A percentile compares a stretch with the other conserved stretches of the same genome.
These are phyloP conservation scores for Oreochromis niloticus DNA, from an alignment of 2,113 vertebrate species.

Conservation along the genomic window DNA sequence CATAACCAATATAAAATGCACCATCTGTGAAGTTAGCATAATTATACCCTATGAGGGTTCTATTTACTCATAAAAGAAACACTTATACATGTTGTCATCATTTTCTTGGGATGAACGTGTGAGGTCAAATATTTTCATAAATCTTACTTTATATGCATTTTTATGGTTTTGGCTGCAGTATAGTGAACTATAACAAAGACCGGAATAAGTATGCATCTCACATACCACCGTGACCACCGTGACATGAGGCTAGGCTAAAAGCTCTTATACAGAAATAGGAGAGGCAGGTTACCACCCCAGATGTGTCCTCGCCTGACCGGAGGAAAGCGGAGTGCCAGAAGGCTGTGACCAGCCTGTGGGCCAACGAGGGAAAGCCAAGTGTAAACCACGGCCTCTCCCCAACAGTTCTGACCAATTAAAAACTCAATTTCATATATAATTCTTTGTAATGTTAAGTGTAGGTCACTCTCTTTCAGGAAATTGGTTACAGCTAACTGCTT, in stretches of 20 bases:
- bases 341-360: background rate
- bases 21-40: too few relatives aligned
- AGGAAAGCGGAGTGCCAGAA: background rate
- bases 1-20: too few relatives aligned
- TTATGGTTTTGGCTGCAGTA: background rate
- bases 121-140: background rate
- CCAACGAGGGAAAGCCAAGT: background rate
- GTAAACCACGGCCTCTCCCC: fast-evolving
- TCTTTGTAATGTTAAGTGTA: background rate
- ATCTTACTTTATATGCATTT: background rate
- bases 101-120: background rate
- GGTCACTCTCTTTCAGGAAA: background rate
- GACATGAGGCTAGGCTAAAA: background rate
- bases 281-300: background rate
- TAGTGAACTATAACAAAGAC: background rate
- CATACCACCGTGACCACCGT: background rate
- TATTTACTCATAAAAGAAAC: background rate
- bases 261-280: background rate
- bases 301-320: background rate
- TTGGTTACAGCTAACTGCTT: background rate
- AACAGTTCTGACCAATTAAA: background rate
- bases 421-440: background rate
- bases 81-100: background rate
- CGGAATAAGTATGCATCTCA: background rate
- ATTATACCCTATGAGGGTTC: too few relatives aligned